phyloP scores from a whole-genome alignment of 2,113 vertebrate species.

The Girardinichthys multiradiatus region DNA sequence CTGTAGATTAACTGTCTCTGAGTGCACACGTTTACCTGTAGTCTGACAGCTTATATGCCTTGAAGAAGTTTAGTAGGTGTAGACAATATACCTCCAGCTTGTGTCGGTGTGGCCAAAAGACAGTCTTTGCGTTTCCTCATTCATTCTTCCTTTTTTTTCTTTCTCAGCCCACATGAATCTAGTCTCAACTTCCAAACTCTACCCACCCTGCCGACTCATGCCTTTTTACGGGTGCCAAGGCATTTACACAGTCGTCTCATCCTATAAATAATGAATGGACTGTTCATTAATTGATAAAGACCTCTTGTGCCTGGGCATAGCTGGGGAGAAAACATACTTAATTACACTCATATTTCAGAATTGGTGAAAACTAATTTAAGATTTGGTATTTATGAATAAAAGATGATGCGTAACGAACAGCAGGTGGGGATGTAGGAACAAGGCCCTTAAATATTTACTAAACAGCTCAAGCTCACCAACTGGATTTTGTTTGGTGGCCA shows the following conservation, averaged over 20 bases:
- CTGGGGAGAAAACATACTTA: conserved; percentile 70
- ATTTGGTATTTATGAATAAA: conserved; percentile 83
- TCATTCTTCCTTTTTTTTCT: not conserved
- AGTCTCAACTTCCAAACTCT: conserved; percentile 31
- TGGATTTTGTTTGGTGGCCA: conserved; percentile 33
- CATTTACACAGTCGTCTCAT: conserved; percentile 70
- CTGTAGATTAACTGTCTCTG: not conserved
- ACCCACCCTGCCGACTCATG: conserved; percentile 34
- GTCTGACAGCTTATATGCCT: no score
- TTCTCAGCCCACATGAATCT: conserved; percentile 1
- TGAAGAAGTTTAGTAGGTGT: conserved; percentile 6
- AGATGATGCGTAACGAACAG: conserved; percentile 77
- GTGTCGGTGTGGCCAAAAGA: conserved; percentile 9
- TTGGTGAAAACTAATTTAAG: conserved; percentile 77
- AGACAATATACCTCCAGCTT: not conserved
- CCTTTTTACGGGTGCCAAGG: conserved; percentile 62
- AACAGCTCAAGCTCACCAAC: conserved; percentile 59
- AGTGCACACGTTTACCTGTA: not conserved
- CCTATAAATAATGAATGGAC: conserved; percentile 77
- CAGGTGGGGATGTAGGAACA: conserved; percentile 74
- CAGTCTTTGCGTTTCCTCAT: not conserved
- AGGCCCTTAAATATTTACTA: conserved; percentile 78
- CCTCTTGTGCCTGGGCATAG: conserved; percentile 54
- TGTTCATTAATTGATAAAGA: conserved; percentile 77
- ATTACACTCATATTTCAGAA: conserved; percentile 81